Evolutionary conservation across 1,140 invertebrate genomes (phyloP).

Genomic region (Andrena cerasifolii): DNA sequence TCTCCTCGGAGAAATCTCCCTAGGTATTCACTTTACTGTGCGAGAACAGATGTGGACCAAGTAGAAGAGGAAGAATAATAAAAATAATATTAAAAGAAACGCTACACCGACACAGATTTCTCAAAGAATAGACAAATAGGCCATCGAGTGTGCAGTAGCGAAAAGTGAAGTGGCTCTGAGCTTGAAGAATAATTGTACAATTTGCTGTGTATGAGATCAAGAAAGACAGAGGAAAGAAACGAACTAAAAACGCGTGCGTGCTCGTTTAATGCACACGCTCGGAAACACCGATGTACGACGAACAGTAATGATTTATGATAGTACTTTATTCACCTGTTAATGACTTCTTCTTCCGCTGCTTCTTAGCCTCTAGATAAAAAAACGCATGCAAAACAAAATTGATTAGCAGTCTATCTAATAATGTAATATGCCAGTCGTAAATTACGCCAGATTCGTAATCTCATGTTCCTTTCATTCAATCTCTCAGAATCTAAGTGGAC

Average conservation of each 20-base stretch:
- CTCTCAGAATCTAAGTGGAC: slow-evolving; percentile 47
- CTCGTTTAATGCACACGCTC: slow-evolving; percentile 11
- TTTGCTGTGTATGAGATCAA: not conserved
- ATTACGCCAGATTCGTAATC: slow-evolving; percentile 50
- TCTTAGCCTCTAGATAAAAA: slow-evolving; percentile 93
- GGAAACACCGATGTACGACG: slow-evolving; percentile 47
- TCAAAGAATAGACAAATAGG: not conserved
- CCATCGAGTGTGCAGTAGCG: slow-evolving; percentile 8
- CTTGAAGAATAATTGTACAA: not conserved
- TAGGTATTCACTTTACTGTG: not conserved
- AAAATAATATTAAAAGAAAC: slow-evolving; percentile 12
- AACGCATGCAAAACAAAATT: slow-evolving; percentile 85
- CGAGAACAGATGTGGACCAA: not conserved
- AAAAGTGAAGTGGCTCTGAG: not conserved
- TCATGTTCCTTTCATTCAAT: slow-evolving; percentile 18
- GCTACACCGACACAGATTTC: not conserved
- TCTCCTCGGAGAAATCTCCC: slow-evolving; percentile 15
- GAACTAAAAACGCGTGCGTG: slow-evolving; percentile 41
- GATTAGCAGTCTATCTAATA: slow-evolving; percentile 83
- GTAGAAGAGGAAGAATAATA: slow-evolving; percentile 1
- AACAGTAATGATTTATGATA: slow-evolving; percentile 71
- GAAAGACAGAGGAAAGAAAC: slow-evolving; percentile 17
- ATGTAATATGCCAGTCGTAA: slow-evolving; percentile 67
- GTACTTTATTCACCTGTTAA: slow-evolving; percentile 88
- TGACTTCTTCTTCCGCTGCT: slow-evolving; percentile 94